Percentiles rank a stretch among this genome's conserved stretches.
Conservation (phyloP, 1,140 invertebrate species). For the Drosophila jambulina region DNA sequence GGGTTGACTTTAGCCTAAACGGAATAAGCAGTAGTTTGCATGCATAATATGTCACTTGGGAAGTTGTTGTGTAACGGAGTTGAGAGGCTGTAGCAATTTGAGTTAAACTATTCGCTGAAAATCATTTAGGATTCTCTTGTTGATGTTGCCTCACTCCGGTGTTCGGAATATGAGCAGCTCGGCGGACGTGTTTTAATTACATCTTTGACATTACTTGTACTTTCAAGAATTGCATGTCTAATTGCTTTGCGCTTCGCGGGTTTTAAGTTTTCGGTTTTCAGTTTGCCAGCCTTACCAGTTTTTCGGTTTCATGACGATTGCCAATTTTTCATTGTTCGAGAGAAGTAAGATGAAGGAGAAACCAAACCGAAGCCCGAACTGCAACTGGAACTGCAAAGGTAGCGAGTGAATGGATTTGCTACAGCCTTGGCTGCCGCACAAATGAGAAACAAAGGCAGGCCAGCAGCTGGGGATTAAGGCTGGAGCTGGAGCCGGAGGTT, state of each 20-base stretch:
- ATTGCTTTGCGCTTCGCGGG: constrained; percentile 71
- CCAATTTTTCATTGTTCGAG: constrained; percentile 58
- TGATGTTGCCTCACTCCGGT: constrained; percentile 3
- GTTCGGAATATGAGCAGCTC: constrained; percentile 28
- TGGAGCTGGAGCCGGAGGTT: constrained; percentile 12
- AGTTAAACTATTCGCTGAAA: neutral
- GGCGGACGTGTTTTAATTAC: constrained; percentile 67
- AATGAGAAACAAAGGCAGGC: constrained; percentile 35
- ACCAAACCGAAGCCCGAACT: constrained; percentile 34
- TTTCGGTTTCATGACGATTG: constrained; percentile 62
- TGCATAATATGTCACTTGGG: constrained; percentile 46
- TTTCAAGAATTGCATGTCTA: constrained; percentile 79
- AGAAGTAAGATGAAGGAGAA: constrained; percentile 45
- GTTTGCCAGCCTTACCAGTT: constrained; percentile 32
- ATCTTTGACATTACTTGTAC: constrained; percentile 73
- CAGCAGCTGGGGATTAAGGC: constrained; percentile 12
- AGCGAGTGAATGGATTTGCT: constrained; percentile 72
- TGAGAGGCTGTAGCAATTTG: constrained; percentile 12
- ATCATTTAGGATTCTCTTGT: constrained; percentile 1
- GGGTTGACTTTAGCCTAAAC: constrained; percentile 31
- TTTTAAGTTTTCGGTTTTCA: constrained; percentile 28
- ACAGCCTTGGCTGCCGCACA: constrained; percentile 61
- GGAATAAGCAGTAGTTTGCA: constrained; percentile 36
- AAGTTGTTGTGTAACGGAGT: constrained; percentile 30
- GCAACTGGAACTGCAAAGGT: constrained; percentile 42